A percentile compares a stretch with the other conserved stretches of the same genome.
Evolutionary conservation across 2,113 vertebrate species (phyloP).

Genomic region (Tringa solitaria): DNA sequence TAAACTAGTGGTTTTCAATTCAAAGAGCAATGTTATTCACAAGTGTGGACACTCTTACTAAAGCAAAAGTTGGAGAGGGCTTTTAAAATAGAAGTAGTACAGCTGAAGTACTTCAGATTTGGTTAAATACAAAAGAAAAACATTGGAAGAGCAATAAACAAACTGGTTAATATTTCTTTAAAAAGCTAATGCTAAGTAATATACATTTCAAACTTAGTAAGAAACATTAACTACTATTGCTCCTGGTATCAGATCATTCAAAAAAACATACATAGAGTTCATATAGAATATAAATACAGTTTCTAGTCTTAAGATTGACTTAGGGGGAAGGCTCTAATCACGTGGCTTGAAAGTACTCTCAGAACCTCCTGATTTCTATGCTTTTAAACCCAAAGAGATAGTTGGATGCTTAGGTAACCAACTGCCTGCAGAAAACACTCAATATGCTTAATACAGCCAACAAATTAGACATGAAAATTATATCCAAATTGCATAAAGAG

Average conservation of each 20-base stretch:
- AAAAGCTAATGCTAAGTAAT: neutral
- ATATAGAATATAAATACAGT: neutral
- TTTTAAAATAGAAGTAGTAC: neutral
- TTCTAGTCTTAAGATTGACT: neutral
- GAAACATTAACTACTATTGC: neutral
- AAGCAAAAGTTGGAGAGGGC: neutral
- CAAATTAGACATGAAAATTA: slow-evolving; percentile 52
- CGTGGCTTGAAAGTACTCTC: neutral
- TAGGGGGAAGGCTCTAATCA: neutral
- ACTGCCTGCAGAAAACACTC: slow-evolving; percentile 1
- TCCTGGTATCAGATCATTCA: neutral
- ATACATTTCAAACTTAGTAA: neutral
- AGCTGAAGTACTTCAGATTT: slow-evolving; percentile 31
- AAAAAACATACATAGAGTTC: neutral
- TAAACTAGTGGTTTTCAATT: neutral
- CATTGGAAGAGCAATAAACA: slow-evolving; percentile 42
- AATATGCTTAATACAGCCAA: neutral
- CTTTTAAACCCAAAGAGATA: neutral
- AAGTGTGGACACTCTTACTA: neutral
- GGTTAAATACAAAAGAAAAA: neutral
- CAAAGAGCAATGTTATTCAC: neutral
- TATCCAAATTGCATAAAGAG: slow-evolving; percentile 32
- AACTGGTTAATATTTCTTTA: slow-evolving; percentile 19
- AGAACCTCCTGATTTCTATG: neutral
- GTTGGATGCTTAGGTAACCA: slow-evolving; percentile 8